Conservation (phyloP, 2,888 invertebrate genomes). For the Ectemnius cavifrons region DNA sequence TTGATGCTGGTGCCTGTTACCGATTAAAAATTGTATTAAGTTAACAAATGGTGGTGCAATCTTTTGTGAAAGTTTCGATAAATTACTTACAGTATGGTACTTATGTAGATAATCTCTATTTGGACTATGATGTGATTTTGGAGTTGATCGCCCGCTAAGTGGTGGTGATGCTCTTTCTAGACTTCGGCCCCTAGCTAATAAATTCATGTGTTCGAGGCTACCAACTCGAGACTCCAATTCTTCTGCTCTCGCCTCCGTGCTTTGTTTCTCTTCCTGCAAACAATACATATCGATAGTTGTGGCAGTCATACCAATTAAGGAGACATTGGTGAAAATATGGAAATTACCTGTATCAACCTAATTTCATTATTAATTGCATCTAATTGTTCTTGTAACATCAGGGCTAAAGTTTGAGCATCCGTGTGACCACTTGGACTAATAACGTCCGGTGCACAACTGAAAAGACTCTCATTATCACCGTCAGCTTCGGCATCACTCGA, state of each 20-base stretch:
- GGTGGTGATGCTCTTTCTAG: constrained; percentile 87
- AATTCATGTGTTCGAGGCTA: constrained; percentile 96
- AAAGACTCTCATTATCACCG: constrained; percentile 89
- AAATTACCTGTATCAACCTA: constrained; percentile 81
- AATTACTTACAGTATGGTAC: constrained; percentile 93
- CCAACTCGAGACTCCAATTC: constrained; percentile 98
- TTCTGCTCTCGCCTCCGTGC: constrained; percentile 97
- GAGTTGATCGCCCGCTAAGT: constrained; percentile 93
- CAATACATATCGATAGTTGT: neutral
- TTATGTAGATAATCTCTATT: constrained; percentile 93
- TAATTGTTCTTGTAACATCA: constrained; percentile 99
- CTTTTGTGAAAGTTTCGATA: neutral
- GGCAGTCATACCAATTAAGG: too few species aligned
- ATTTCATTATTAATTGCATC: constrained; percentile 99
- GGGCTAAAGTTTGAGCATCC: constrained; percentile 97
- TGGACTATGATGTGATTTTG: constrained; percentile 88
- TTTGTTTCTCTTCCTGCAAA: constrained; percentile 97
- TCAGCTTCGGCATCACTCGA: constrained; percentile 90
- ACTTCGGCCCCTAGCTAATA: constrained; percentile 86
- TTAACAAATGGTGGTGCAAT: neutral
- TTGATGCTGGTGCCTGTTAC: constrained; percentile 91
- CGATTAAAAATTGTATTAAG: neutral
- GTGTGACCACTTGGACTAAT: constrained; percentile 85
- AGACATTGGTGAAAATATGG: neutral
- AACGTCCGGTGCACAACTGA: constrained; percentile 84